Percentiles rank a stretch among this genome's conserved stretches.
These are phyloP conservation scores for Antitype chi DNA, from an alignment of 2,888 invertebrate species.

Conservation along the genomic window DNA sequence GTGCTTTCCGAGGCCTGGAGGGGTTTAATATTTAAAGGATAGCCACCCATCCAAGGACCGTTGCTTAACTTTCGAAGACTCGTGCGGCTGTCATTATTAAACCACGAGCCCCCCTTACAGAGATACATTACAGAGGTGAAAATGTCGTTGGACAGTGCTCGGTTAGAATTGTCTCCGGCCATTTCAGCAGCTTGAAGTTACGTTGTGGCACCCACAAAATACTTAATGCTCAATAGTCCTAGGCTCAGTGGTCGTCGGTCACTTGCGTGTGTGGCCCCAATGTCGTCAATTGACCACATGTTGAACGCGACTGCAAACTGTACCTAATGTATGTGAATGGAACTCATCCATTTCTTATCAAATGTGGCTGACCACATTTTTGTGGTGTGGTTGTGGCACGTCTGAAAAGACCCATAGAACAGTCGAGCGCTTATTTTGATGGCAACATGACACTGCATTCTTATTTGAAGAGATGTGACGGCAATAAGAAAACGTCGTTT, in stretches of 20 bases:
- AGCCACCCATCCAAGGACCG: neutral
- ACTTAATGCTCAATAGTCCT: neutral
- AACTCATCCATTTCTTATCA: neutral
- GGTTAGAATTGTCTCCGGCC: neutral
- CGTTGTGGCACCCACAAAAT: neutral
- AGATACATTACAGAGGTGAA: neutral
- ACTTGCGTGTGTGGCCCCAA: neutral
- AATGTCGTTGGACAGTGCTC: no score
- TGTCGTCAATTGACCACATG: neutral
- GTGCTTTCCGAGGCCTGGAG: neutral
- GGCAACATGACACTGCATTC: constrained; percentile 37
- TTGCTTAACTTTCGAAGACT: neutral
- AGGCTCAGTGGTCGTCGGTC: neutral
- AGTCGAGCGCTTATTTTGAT: constrained; percentile 25
- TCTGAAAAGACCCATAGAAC: neutral
- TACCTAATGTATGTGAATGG: neutral
- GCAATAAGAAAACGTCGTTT: constrained; percentile 42
- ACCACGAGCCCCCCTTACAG: neutral
- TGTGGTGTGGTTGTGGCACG: neutral
- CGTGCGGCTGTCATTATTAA: neutral
- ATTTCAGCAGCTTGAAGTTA: neutral
- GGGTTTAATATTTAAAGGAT: neutral
- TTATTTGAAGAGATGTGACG: constrained; percentile 48
- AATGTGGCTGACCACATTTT: neutral
- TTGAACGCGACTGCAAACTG: neutral